These are phyloP conservation scores for Canis aureus DNA, from an alignment of 2,113 vertebrate species.

Conservation along the genomic window DNA sequence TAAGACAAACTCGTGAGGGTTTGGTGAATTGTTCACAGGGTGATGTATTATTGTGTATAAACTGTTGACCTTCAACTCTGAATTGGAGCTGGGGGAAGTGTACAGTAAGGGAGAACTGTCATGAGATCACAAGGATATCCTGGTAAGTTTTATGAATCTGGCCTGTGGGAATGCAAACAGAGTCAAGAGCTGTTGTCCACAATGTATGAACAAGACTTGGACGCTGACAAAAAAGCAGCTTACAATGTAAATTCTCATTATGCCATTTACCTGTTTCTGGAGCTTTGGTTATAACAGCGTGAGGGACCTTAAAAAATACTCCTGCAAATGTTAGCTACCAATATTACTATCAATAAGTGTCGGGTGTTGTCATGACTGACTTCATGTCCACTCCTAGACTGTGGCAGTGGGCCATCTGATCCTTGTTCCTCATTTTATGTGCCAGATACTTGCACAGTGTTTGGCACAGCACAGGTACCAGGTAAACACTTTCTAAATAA, in stretches of 20 bases:
- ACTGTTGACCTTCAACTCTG: neutral
- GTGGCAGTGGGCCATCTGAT: neutral
- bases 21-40: neutral
- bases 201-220: neutral
- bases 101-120: neutral
- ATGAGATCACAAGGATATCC: neutral
- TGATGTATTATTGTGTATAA: neutral
- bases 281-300: neutral
- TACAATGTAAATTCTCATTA: neutral
- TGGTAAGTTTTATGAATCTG: neutral
- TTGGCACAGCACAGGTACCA: too few relatives aligned
- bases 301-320: neutral
- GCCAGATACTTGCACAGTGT: neutral
- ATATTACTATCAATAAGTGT: neutral
- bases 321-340: neutral
- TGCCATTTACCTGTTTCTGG: neutral
- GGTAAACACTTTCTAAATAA: neutral
- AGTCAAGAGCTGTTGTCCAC: neutral
- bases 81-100: neutral
- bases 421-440: neutral
- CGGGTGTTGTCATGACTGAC: neutral
- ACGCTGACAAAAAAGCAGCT: neutral
- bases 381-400: neutral
- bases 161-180: neutral
- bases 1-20: neutral